Conservation (phyloP, 1,140 invertebrate genomes). For the Ruditapes philippinarum region DNA sequence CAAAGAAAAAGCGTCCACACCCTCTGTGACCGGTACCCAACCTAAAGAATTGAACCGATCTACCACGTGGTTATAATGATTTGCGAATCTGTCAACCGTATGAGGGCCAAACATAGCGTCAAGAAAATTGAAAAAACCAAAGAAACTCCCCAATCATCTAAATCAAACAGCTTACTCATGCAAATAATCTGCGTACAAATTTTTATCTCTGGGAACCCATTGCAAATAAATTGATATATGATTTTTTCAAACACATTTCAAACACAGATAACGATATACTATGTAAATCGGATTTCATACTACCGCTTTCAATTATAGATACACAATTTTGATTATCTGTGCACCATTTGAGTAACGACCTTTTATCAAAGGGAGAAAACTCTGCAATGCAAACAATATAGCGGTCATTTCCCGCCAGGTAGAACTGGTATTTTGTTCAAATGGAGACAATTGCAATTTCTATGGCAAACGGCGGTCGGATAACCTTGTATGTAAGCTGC, state of each 20-base stretch:
- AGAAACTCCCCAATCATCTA: neutral
- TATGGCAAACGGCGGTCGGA: neutral
- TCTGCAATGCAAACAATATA: neutral
- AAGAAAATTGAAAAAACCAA: neutral
- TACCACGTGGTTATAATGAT: conserved; percentile 36
- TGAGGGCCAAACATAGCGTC: neutral
- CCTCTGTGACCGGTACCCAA: neutral
- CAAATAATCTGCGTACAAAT: neutral
- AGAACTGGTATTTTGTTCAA: neutral
- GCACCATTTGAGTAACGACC: neutral
- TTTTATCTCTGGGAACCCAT: neutral
- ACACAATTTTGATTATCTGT: neutral
- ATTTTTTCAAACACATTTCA: neutral
- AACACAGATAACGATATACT: neutral
- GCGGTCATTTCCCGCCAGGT: neutral
- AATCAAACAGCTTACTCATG: neutral
- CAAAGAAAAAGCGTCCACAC: conserved; percentile 7
- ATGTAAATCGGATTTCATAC: neutral
- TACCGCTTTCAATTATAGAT: neutral
- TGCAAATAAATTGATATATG: neutral
- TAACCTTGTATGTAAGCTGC: neutral
- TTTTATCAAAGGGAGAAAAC: neutral
- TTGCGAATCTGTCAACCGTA: conserved; percentile 46
- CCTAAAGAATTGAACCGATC: conserved; percentile 1
- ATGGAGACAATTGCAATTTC: neutral